Evolutionary conservation across 2,797 vertebrate species (phyloP).

Genomic region (Halcyon chelicuti): DNA sequence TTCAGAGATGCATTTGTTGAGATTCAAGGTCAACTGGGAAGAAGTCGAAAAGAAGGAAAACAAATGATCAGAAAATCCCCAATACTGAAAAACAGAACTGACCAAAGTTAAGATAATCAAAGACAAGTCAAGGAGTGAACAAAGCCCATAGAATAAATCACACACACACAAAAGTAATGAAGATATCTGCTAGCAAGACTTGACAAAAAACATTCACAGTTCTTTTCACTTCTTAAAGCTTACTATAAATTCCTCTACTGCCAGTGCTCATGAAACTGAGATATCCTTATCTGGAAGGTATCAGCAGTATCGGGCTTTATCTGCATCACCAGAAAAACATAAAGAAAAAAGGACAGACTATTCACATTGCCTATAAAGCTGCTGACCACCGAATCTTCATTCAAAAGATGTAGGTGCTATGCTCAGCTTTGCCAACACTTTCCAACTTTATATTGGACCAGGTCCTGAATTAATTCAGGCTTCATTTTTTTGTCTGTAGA

Average conservation of each 20-base stretch:
- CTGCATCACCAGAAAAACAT: not conserved
- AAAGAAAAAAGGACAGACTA: not conserved
- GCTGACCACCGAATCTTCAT: not conserved
- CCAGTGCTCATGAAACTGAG: not conserved
- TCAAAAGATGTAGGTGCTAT: not conserved
- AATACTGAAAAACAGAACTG: not conserved
- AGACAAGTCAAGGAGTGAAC: not conserved
- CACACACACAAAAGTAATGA: not conserved
- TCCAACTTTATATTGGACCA: not conserved
- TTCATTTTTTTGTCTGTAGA: not conserved
- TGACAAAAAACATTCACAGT: not conserved
- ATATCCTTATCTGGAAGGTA: not conserved
- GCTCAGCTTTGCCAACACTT: not conserved
- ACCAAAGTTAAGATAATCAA: not conserved
- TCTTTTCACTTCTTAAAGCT: not conserved
- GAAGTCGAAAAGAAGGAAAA: not conserved
- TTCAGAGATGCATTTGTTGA: not conserved
- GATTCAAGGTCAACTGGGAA: not conserved
- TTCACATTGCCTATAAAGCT: not conserved
- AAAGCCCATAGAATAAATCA: not conserved
- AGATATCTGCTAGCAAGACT: not conserved
- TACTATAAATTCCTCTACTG: not conserved
- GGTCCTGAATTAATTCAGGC: not conserved
- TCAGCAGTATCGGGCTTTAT: not conserved
- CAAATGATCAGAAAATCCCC: not conserved